Base-by-base conservation (phyloP, 2,888 invertebrate genomes). In the Euclidia mi region DNA sequence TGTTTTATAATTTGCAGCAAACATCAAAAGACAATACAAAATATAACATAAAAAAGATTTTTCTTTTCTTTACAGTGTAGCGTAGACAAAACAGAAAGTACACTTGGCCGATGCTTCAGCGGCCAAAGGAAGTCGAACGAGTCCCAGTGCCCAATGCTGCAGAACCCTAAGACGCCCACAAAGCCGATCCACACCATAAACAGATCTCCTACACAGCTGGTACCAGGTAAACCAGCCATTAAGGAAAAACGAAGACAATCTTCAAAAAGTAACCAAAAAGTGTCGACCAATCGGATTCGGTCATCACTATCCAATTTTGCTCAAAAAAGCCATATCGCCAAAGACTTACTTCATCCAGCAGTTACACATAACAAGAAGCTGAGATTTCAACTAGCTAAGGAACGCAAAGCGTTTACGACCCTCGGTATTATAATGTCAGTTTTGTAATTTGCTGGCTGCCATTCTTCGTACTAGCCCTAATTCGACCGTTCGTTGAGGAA, bases 371-470 rank as follows among this genome's bases (percentile, higher is more conserved):
- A 97, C 78, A 97, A 97, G 90, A 97, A 97, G 85, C 91, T 98
- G 65, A 95, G 98, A 65, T 98, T 98, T 85, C 98, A 98, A 82
- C 89, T 98, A 78, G 98, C 98, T 56, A 98, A 98, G 85, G 98
- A 98, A 86, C 95, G 98, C 42, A 99, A 99, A 89, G 99, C 99
- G 12, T 98, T 98, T 64, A 98, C 98, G n/a, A 99, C 99, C 0
- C 95, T 99, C 64, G 99, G 99, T 46, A 98, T 99, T 65, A 98
- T 99, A 64, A 98, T 99, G 98, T 98, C 98, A 78, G 98, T 98
- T 4, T 99, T 84, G 97, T 97, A 15, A 95, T 98, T 69, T 99
- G 98, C 89, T 99, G 99, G 99, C 94, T 99, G 66, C 99, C 99
- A 10, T 99, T 99, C 94, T 99, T 99, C 91, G 98, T 99, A 44